Conservation (phyloP, 2,888 invertebrate species). For the Drosophila differens region DNA sequence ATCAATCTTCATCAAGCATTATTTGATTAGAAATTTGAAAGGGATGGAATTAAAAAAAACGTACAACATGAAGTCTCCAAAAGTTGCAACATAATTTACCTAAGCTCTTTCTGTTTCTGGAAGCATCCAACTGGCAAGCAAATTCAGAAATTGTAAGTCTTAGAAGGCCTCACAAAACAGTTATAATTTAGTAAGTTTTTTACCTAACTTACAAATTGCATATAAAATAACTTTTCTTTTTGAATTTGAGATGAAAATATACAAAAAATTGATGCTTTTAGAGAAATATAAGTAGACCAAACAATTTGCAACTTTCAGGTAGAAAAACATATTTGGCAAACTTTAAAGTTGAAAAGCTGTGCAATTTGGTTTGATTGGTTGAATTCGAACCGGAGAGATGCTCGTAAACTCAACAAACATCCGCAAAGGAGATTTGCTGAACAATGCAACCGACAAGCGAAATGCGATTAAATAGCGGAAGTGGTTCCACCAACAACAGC, state of each 20-base stretch:
- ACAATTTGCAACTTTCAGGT: background rate
- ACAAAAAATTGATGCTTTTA: background rate
- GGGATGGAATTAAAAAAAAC: background rate
- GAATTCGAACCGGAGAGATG: slow-evolving; percentile 30
- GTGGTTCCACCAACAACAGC: slow-evolving; percentile 13
- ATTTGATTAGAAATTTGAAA: slow-evolving; percentile 25
- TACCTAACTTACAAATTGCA: background rate
- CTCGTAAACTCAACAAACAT: slow-evolving; percentile 23
- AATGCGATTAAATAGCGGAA: slow-evolving; percentile 69
- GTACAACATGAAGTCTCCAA: background rate
- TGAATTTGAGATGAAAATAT: background rate
- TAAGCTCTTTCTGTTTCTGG: background rate
- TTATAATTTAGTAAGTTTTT: background rate
- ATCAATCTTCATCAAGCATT: slow-evolving; percentile 66
- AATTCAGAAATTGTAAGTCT: background rate
- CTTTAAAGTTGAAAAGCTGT: background rate
- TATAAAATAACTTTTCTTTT: background rate
- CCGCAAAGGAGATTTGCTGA: slow-evolving; percentile 36
- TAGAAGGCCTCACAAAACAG: background rate
- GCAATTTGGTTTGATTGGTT: slow-evolving; percentile 67
- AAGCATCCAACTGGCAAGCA: background rate
- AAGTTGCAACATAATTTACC: slow-evolving; percentile 16
- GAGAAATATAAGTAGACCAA: background rate
- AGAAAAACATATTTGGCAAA: background rate
- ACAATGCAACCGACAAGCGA: slow-evolving; percentile 64